Conservation (phyloP, 1,140 invertebrate species). For the Caerostris darwini region DNA sequence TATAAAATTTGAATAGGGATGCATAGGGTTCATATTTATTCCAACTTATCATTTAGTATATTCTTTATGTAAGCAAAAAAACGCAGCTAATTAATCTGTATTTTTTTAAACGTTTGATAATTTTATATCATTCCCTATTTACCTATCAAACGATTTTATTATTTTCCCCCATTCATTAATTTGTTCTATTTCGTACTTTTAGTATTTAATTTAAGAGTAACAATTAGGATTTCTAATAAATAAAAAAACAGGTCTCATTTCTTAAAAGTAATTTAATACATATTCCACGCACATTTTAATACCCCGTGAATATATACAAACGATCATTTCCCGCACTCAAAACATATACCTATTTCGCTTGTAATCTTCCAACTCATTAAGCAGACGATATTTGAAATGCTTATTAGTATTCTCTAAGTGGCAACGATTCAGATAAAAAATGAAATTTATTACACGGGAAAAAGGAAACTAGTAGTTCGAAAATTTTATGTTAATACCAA, state of each 20-base stretch:
- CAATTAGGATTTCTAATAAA: not conserved
- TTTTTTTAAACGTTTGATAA: not conserved
- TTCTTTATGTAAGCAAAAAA: too few relatives aligned
- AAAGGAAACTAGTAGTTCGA: not conserved
- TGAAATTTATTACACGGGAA: conserved; percentile 10
- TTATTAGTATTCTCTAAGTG: not conserved
- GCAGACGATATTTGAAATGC: not conserved
- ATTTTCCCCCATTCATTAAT: not conserved
- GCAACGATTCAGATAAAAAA: not conserved
- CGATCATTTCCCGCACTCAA: not conserved
- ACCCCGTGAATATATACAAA: not conserved
- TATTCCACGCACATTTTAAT: not conserved
- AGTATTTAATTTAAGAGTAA: not conserved
- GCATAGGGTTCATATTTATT: too few relatives aligned
- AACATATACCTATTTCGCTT: not conserved
- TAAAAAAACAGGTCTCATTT: not conserved
- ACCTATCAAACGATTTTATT: not conserved
- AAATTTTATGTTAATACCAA: not conserved
- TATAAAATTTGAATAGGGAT: too few relatives aligned
- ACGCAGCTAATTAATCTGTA: not conserved
- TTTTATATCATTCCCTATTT: not conserved
- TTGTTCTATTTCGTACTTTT: not conserved
- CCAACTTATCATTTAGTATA: too few relatives aligned
- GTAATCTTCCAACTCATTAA: not conserved
- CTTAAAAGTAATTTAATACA: not conserved